Percentiles rank a stretch among this genome's conserved stretches.
These are phyloP conservation scores for Conger conger DNA, from an alignment of 2,113 vertebrate species.

Conservation along the genomic window DNA sequence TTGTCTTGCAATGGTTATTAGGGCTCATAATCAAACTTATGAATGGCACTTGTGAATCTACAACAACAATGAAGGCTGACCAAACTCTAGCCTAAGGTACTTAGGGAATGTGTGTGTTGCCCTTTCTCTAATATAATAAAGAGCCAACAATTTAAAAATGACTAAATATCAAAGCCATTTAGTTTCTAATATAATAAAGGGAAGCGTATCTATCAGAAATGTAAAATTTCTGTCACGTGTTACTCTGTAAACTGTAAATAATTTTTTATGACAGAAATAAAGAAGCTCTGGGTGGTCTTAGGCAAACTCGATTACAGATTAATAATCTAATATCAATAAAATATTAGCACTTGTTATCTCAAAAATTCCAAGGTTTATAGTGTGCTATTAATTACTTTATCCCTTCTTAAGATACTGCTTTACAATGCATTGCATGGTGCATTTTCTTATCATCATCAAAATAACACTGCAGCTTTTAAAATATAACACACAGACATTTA, in stretches of 20 bases:
- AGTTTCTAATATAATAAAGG: background rate
- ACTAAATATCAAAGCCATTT: background rate
- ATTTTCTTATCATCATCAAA: conserved; percentile 45
- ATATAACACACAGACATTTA: conserved; percentile 59
- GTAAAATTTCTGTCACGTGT: background rate
- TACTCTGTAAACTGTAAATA: background rate
- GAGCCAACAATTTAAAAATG: background rate
- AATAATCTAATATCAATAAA: conserved; percentile 47
- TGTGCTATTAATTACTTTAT: conserved; percentile 40
- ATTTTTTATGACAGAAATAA: background rate
- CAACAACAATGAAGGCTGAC: conserved; percentile 1
- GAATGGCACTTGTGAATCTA: conserved; percentile 36
- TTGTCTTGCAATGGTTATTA: background rate
- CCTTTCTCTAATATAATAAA: background rate
- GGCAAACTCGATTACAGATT: conserved; percentile 49
- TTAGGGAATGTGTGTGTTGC: conserved; percentile 19
- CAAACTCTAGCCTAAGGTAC: conserved; percentile 12
- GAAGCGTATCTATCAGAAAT: no score
- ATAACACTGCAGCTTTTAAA: conserved; percentile 61
- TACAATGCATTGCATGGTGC: conserved; percentile 45
- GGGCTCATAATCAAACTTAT: background rate
- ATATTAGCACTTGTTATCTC: conserved; percentile 58
- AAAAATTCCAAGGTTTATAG: conserved; percentile 51
- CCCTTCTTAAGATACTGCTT: conserved; percentile 40
- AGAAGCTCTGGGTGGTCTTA: conserved; percentile 45